Conservation (phyloP, 2,797 vertebrate genomes). For the Erpetoichthys calabaricus region DNA sequence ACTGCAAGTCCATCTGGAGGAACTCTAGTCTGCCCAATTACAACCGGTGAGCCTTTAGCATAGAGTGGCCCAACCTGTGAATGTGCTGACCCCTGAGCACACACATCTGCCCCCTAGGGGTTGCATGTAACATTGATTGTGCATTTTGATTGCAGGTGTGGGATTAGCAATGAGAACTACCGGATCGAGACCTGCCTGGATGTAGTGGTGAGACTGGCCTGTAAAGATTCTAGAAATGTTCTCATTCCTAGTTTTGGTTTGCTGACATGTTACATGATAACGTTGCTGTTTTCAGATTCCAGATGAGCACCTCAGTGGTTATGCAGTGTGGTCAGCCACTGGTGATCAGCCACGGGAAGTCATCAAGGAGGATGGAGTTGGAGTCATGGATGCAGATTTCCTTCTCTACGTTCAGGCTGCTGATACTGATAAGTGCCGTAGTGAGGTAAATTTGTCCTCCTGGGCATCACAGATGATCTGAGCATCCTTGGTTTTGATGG, state of each 20-base stretch:
- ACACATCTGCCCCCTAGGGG: background rate
- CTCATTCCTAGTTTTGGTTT: background rate
- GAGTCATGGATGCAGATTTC: constrained; percentile 54
- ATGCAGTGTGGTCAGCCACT: constrained; percentile 42
- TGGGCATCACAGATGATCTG: no score
- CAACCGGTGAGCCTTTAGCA: constrained; percentile 41
- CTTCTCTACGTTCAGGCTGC: constrained; percentile 55
- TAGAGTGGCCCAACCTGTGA: background rate
- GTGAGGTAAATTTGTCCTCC: constrained; percentile 37
- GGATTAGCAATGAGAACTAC: constrained; percentile 49
- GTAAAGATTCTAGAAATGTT: background rate
- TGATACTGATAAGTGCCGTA: constrained; percentile 52
- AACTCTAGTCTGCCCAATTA: constrained; percentile 46
- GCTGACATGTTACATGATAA: background rate
- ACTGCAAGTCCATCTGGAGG: constrained; percentile 66
- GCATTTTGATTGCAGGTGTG: constrained; percentile 42
- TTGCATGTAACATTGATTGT: background rate
- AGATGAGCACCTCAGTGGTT: constrained; percentile 58
- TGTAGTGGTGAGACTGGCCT: constrained; percentile 37
- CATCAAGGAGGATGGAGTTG: constrained; percentile 43
- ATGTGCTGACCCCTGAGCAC: no score
- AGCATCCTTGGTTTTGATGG: no score
- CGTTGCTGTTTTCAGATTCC: constrained; percentile 45
- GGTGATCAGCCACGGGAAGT: constrained; percentile 30
- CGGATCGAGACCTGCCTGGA: constrained; percentile 57